Percentiles rank a stretch among this genome's conserved stretches.
Evolutionary conservation across 1,140 invertebrate species (phyloP).

Genomic region (Octopus bimaculoides): DNA sequence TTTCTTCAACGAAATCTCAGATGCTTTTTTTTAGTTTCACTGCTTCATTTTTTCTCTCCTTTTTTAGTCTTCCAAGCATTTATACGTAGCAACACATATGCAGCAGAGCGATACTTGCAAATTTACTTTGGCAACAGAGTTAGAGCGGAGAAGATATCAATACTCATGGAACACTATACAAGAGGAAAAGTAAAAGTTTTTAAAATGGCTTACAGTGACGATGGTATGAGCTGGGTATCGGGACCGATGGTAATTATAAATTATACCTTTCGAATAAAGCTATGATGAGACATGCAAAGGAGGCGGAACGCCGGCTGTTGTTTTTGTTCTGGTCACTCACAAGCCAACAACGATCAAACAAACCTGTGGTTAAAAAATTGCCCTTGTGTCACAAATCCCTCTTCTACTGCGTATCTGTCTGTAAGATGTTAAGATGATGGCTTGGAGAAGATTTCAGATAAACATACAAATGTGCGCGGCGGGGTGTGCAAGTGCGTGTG

Average conservation of each 20-base stretch:
- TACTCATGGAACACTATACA: conserved; percentile 19
- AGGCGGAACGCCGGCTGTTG: too few species aligned
- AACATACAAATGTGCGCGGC: too few species aligned
- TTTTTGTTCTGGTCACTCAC: too few species aligned
- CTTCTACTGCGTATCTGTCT: too few species aligned
- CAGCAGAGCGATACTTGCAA: conserved; percentile 38
- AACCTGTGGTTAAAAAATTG: too few species aligned
- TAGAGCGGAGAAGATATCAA: conserved; percentile 27
- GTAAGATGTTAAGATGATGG: too few species aligned
- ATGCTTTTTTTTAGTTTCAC: neutral
- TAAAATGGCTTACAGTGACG: conserved; percentile 39
- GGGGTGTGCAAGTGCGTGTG: too few species aligned
- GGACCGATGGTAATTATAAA: conserved; percentile 31
- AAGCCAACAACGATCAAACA: too few species aligned
- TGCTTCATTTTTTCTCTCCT: neutral
- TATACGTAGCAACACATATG: conserved; percentile 29
- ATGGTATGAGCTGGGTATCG: conserved; percentile 35
- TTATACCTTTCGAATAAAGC: neutral
- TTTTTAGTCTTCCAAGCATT: conserved; percentile 39
- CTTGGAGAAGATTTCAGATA: too few species aligned
- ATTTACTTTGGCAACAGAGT: conserved; percentile 41
- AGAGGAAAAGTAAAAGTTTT: conserved; percentile 24
- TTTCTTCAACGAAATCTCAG: neutral
- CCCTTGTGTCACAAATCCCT: too few species aligned
- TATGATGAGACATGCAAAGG: neutral